Conservation (phyloP, 2,888 invertebrate species). For the Rhagophthalmus giganteus region DNA sequence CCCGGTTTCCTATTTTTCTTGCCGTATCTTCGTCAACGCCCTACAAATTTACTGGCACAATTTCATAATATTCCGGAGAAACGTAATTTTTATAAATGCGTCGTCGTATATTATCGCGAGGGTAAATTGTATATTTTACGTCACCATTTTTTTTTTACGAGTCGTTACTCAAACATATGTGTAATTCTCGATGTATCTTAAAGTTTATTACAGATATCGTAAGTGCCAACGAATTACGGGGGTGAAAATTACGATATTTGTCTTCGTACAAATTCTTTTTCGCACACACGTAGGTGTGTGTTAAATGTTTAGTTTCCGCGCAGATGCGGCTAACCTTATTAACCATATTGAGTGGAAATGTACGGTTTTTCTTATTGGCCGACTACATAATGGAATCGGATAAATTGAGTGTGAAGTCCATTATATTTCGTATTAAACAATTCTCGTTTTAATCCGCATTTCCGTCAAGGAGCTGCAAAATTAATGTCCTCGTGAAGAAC, state of each 20-base stretch:
- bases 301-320: too few relatives aligned
- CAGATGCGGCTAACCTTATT: neutral
- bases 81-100: conserved; percentile 2
- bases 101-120: neutral
- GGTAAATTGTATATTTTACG: conserved; percentile 1
- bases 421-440: conserved; percentile 1
- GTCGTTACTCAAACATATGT: too few relatives aligned
- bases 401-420: conserved; percentile 19
- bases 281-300: too few relatives aligned
- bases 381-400: conserved; percentile 7
- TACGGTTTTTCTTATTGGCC: conserved; percentile 5
- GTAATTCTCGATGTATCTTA: too few relatives aligned
- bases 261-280: too few relatives aligned
- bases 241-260: too few relatives aligned
- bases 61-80: conserved; percentile 1
- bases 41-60: conserved; percentile 3
- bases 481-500: neutral
- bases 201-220: too few relatives aligned
- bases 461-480: neutral
- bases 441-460: neutral
- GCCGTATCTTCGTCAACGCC: conserved; percentile 5
- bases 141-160: neutral
- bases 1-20: conserved; percentile 5
- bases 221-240: too few relatives aligned
- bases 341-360: conserved; percentile 18